These are phyloP conservation scores for Pseudorhiza aurosa DNA, from an alignment of 30 jellyfish, hydroid and myxozoan species.

Conservation along the genomic window DNA sequence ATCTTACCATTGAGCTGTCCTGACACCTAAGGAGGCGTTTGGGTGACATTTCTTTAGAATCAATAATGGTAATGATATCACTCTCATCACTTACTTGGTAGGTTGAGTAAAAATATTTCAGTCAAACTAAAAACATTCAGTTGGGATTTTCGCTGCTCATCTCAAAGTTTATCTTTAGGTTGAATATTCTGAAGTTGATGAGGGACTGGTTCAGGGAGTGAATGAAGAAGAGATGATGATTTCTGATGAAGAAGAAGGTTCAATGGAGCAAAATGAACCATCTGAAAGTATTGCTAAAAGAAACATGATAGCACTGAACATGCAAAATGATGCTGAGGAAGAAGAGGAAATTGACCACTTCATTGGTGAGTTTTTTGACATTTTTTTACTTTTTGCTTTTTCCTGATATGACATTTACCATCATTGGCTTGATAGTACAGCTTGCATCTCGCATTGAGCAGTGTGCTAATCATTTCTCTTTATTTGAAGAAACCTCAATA, in stretches of 20 bases:
- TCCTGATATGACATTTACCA: no score
- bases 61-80: no score
- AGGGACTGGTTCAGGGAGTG: conserved; percentile 30
- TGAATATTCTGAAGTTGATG: conserved; percentile 85
- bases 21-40: no score
- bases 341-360: conserved; percentile 83
- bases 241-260: conserved; percentile 56
- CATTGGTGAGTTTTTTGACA: conserved; percentile 31
- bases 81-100: no score
- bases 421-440: no score
- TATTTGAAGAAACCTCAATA: neutral
- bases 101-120: no score
- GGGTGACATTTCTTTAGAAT: no score
- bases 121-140: no score
- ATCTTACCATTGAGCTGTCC: no score
- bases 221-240: conserved; percentile 33
- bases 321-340: conserved; percentile 80
- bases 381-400: no score
- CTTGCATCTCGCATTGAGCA: neutral
- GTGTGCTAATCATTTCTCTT: neutral
- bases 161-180: conserved; percentile 39
- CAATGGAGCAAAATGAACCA: conserved; percentile 56
- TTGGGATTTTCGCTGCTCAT: no score
- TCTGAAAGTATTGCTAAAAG: conserved; percentile 68
- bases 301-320: conserved; percentile 63